phyloP scores from a whole-genome alignment of 2,888 invertebrate species.

The Leptogaster cylindrica region DNA sequence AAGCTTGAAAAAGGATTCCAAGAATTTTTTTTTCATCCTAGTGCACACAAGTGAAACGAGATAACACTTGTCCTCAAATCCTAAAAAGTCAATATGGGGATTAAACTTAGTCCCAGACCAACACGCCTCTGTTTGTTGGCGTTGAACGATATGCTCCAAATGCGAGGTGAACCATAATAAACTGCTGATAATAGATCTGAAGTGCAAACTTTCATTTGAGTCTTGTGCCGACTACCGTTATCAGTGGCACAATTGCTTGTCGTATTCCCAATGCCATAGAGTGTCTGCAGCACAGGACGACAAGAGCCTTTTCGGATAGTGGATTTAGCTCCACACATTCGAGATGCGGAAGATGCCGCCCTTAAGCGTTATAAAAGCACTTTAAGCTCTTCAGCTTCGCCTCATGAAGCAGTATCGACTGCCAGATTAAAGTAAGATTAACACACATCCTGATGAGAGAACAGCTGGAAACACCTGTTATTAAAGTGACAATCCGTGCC shows the following conservation, averaged over 20 bases:
- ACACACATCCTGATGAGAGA: conserved; percentile 3
- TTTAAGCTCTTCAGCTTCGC: conserved; percentile 27
- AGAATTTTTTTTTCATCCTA: no score
- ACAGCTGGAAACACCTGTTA: conserved; percentile 33
- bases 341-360: conserved; percentile 15
- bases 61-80: no score
- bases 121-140: not conserved
- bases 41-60: no score
- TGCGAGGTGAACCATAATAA: not conserved
- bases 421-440: conserved; percentile 24
- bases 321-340: not conserved
- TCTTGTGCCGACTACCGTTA: not conserved
- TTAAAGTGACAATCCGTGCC: conserved; percentile 3
- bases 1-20: no score
- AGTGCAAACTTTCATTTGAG: conserved; percentile 8
- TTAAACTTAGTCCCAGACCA: conserved; percentile 5
- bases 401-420: conserved; percentile 12
- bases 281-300: no score
- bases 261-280: not conserved
- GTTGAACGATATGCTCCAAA: conserved; percentile 12
- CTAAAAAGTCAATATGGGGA: not conserved
- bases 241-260: not conserved
- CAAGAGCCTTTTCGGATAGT: not conserved
- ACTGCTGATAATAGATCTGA: conserved; percentile 14
- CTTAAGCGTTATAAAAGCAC: conserved; percentile 7